Conservation (phyloP, 2,797 vertebrate genomes). For the Chiropotes sagulatus region DNA sequence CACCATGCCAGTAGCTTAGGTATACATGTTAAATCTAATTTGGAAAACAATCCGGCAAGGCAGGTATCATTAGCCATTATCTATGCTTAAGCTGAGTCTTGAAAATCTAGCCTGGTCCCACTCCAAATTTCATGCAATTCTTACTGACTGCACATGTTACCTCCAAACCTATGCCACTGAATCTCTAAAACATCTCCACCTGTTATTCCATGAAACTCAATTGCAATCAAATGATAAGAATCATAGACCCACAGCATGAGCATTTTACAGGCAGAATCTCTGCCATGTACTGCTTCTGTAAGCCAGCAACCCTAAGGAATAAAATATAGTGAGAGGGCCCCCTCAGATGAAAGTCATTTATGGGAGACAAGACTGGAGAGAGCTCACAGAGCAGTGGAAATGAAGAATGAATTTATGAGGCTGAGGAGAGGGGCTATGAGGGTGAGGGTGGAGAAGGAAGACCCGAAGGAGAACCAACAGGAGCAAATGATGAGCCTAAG, state of each 20-base stretch:
- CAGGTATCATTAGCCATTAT: not conserved
- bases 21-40: not conserved
- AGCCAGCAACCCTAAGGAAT: conserved; percentile 50
- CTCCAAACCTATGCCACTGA: not conserved
- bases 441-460: not conserved
- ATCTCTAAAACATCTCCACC: conserved; percentile 46
- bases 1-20: not conserved
- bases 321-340: not conserved
- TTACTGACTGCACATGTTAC: not conserved
- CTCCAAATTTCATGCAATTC: not conserved
- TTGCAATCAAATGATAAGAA: conserved; percentile 59
- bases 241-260: conserved; percentile 38
- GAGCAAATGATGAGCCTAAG: not conserved
- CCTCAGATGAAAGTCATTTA: conserved; percentile 56
- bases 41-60: conserved; percentile 12
- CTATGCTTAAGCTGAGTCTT: not conserved
- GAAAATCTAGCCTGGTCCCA: conserved; percentile 22
- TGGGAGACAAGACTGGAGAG: not conserved
- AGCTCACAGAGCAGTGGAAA: not conserved
- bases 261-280: conserved; percentile 53
- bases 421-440: not conserved
- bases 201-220: conserved; percentile 41
- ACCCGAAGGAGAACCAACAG: not conserved
- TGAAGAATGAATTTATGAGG: conserved; percentile 12
- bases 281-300: conserved; percentile 17